Evolutionary conservation across 2,888 invertebrate species (phyloP).

Genomic region (Myopa testacea): DNA sequence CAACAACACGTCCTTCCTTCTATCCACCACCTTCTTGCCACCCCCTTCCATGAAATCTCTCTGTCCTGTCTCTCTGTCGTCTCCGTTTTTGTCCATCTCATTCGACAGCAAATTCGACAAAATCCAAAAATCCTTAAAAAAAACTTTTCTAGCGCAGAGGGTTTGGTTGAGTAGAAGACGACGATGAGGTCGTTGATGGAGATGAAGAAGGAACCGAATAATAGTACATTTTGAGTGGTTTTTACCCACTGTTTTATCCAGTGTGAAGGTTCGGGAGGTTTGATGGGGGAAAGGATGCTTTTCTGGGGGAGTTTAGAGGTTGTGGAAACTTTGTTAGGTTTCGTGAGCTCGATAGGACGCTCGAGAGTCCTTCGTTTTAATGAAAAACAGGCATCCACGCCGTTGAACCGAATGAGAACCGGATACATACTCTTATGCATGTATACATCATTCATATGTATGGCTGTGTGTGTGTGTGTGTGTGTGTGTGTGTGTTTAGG

Average conservation of each 20-base stretch:
- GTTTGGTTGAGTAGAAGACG: background rate
- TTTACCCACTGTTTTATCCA: too few relatives aligned
- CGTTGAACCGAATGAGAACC: background rate
- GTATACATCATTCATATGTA: background rate
- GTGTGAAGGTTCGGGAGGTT: too few relatives aligned
- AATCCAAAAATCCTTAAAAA: slow-evolving; percentile 12
- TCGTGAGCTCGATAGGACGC: background rate
- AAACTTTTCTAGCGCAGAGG: background rate
- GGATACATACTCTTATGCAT: background rate
- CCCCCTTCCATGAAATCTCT: background rate
- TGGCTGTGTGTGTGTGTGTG: background rate
- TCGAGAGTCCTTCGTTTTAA: slow-evolving; percentile 23
- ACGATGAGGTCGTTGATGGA: background rate
- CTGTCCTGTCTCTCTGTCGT: background rate
- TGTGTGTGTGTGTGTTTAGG: background rate
- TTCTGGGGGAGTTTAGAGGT: background rate
- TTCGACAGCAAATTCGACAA: slow-evolving; percentile 2
- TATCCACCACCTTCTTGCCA: background rate
- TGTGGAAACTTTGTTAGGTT: background rate
- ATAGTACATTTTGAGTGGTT: too few relatives aligned
- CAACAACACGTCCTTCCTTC: background rate
- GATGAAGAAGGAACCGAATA: background rate
- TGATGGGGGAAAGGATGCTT: background rate
- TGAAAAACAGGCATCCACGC: background rate
- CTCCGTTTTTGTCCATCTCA: slow-evolving; percentile 6